A percentile compares a stretch with the other conserved stretches of the same genome.
Conservation (phyloP, 1,140 invertebrate species). For the Ostrea denselamellosa region DNA sequence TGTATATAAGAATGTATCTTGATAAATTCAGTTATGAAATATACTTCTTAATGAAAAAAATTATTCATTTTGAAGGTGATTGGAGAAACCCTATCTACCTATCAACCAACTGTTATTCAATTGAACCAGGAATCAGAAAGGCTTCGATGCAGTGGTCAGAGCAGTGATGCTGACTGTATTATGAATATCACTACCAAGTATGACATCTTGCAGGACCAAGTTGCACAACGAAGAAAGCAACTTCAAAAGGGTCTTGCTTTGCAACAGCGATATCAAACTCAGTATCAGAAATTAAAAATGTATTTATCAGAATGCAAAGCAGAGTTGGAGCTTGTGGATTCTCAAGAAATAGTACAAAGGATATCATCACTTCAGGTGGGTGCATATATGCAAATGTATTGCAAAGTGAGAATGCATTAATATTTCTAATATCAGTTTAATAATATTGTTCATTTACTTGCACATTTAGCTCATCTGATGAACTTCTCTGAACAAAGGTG, state of each 20-base stretch:
- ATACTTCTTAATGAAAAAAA: neutral
- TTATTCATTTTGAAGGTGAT: slow-evolving; percentile 57
- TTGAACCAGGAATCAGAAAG: slow-evolving; percentile 65
- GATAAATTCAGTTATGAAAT: too few species aligned
- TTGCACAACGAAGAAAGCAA: slow-evolving; percentile 66
- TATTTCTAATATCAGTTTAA: too few species aligned
- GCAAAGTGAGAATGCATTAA: neutral
- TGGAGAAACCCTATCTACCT: slow-evolving; percentile 64
- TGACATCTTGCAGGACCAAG: slow-evolving; percentile 87
- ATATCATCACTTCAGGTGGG: neutral
- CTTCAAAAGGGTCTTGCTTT: slow-evolving; percentile 86
- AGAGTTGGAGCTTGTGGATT: slow-evolving; percentile 85
- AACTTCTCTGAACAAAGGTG: too few species aligned
- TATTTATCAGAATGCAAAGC: slow-evolving; percentile 93
- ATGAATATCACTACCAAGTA: slow-evolving; percentile 88
- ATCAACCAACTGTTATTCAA: slow-evolving; percentile 64
- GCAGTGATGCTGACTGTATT: slow-evolving; percentile 73
- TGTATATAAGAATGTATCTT: too few species aligned
- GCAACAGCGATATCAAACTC: slow-evolving; percentile 90
- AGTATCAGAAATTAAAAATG: slow-evolving; percentile 91
- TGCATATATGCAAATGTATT: neutral
- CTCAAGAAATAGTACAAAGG: neutral
- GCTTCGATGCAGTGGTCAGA: slow-evolving; percentile 66
- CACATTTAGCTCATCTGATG: too few species aligned
- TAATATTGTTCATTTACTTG: too few species aligned